phyloP scores from a whole-genome alignment of 2,797 vertebrate genomes.

The Rhadinocentrus ornatus region DNA sequence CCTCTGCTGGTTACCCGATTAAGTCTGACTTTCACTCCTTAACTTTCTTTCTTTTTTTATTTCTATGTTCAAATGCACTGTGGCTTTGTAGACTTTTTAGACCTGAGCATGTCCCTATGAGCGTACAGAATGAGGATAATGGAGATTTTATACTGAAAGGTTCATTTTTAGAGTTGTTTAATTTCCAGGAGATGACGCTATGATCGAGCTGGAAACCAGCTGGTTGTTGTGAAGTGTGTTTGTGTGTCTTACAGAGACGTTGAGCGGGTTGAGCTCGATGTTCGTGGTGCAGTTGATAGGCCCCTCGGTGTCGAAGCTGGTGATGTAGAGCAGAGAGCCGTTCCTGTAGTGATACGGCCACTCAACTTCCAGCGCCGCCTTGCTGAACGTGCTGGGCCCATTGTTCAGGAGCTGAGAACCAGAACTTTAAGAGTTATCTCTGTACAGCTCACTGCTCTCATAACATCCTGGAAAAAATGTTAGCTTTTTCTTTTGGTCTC shows the following conservation, averaged over 20 bases:
- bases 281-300: conserved; percentile 94
- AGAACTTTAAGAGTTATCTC: conserved; percentile 13
- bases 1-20: no score
- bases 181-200: neutral
- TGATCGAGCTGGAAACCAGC: neutral
- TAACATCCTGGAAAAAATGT: neutral
- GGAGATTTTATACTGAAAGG: no score
- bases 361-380: conserved; percentile 88
- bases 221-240: neutral
- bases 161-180: no score
- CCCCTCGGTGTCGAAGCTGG: conserved; percentile 89
- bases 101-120: no score
- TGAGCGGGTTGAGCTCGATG: conserved; percentile 90
- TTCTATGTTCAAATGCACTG: no score
- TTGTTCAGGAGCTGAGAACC: conserved; percentile 88
- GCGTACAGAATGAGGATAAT: no score
- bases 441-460: neutral
- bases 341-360: conserved; percentile 91
- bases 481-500: no score
- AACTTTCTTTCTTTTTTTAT: no score
- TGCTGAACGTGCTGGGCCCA: conserved; percentile 94
- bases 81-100: no score
- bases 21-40: no score
- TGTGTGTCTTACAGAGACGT: conserved; percentile 85
- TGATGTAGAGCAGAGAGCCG: conserved; percentile 89